A percentile compares a stretch with the other conserved stretches of the same genome.
Conservation (phyloP, 2,888 invertebrate species). For the Lypha dubia region DNA sequence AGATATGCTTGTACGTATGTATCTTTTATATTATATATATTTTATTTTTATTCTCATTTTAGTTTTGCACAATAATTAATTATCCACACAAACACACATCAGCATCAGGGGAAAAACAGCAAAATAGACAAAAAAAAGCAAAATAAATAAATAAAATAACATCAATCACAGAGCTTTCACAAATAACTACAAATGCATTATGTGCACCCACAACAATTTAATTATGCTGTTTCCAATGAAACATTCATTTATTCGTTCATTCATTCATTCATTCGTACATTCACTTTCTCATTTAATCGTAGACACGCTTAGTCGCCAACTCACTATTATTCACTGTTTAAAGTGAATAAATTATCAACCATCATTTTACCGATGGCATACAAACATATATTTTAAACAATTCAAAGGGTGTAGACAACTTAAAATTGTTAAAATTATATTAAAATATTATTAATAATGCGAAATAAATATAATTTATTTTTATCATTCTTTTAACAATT, state of each 20-base stretch:
- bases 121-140: not conserved
- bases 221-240: conserved; percentile 66
- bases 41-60: not conserved
- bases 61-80: conserved; percentile 4
- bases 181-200: conserved; percentile 69
- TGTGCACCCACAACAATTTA: conserved; percentile 69
- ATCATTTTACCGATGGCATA: not conserved
- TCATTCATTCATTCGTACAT: too few species aligned
- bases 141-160: conserved; percentile 35
- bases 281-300: not conserved
- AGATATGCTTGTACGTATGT: not conserved
- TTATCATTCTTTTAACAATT: too few species aligned
- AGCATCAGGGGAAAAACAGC: not conserved
- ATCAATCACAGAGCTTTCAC: conserved; percentile 67
- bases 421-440: not conserved
- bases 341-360: conserved; percentile 45
- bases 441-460: too few species aligned
- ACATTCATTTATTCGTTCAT: conserved; percentile 19
- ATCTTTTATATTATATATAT: not conserved
- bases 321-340: conserved; percentile 27
- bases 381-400: conserved; percentile 18
- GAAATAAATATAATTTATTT: too few species aligned
- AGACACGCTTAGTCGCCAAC: not conserved
- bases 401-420: not conserved
- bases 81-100: not conserved